Evolutionary conservation across 2,888 invertebrate genomes (phyloP).

Genomic region (Ennomos quercinarius): DNA sequence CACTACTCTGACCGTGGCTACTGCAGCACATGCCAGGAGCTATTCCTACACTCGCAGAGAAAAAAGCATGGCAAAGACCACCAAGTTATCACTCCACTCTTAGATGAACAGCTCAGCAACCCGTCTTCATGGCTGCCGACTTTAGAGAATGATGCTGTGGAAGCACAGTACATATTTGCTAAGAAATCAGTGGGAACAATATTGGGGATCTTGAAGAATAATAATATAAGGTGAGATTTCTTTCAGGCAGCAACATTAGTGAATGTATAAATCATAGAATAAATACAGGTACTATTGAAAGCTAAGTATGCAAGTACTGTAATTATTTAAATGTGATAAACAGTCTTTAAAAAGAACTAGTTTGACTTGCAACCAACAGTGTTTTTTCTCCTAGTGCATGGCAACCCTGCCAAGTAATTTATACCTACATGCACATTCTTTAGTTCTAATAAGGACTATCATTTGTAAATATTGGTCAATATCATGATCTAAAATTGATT

Average conservation of each 20-base stretch:
- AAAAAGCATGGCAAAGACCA: constrained; percentile 85
- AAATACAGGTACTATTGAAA: no score
- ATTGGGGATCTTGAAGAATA: constrained; percentile 84
- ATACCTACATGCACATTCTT: no score
- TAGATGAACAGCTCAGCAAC: constrained; percentile 84
- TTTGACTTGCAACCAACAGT: no score
- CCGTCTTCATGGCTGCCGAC: constrained; percentile 90
- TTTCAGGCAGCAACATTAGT: not conserved
- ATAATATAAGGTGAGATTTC: constrained; percentile 83
- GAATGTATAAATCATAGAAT: no score
- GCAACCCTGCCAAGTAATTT: no score
- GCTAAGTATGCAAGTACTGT: no score
- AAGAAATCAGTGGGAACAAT: constrained; percentile 88
- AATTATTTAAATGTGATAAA: no score
- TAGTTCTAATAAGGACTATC: no score
- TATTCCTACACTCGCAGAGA: constrained; percentile 71
- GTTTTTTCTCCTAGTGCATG: no score
- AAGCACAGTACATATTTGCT: constrained; percentile 95
- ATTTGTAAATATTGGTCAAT: no score
- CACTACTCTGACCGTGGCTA: constrained; percentile 82
- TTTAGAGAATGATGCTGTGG: constrained; percentile 90
- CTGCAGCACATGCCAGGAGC: constrained; percentile 87
- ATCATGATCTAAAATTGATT: no score
- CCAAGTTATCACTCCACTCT: constrained; percentile 77
- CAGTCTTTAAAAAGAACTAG: no score